A percentile compares a stretch with the other conserved stretches of the same genome.
Evolutionary conservation across 2,113 vertebrate genomes (phyloP).

Genomic region (Strix uralensis): DNA sequence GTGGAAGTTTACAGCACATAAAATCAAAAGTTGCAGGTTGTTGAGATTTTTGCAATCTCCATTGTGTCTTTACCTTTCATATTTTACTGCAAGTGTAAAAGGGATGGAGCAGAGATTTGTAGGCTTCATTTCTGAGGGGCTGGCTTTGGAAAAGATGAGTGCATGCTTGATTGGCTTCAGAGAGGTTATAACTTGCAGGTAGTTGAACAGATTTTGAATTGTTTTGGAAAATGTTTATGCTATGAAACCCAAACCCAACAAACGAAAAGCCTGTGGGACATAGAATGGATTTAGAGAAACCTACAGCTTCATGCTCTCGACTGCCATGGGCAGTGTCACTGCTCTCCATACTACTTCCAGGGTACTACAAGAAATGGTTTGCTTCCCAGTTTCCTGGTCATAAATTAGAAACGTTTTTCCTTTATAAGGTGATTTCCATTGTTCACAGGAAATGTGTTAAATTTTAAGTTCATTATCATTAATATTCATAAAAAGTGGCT

Average conservation of each 20-base stretch:
- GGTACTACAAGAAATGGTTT: background rate
- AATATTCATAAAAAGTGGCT: background rate
- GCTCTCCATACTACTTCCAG: accelerated
- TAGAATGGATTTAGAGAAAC: accelerated
- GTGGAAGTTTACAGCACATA: background rate
- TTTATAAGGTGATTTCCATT: background rate
- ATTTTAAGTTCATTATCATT: background rate
- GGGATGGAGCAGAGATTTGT: background rate
- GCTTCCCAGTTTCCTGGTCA: background rate
- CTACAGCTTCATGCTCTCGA: accelerated
- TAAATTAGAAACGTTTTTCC: background rate
- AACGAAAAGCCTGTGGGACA: background rate
- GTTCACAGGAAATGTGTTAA: background rate
- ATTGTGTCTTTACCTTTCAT: background rate
- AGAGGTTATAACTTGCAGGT: background rate
- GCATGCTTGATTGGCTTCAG: background rate
- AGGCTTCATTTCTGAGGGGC: background rate
- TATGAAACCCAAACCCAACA: background rate
- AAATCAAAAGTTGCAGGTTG: background rate
- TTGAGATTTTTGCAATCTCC: background rate
- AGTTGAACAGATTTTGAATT: background rate
- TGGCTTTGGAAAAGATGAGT: background rate
- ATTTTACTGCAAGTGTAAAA: background rate
- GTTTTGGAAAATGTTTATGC: background rate
- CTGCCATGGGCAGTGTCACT: accelerated